Base-by-base conservation (phyloP, 2,797 vertebrate genomes). In the Enteromius thamalakanensis region DNA sequence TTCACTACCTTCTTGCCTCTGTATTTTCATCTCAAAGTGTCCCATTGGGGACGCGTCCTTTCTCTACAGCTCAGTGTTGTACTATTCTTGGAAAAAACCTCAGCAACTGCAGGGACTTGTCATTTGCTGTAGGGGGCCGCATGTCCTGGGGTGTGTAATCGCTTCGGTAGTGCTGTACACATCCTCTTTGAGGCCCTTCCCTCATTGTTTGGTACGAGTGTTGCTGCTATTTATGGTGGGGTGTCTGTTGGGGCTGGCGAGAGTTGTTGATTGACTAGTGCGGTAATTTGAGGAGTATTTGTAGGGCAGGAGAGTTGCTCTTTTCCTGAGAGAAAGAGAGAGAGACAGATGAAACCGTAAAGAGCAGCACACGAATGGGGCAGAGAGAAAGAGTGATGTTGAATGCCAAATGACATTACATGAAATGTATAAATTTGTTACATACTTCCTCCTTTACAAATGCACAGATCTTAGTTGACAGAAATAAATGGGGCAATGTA, bases 21-120 rank as follows among this genome's bases (percentile, higher is more conserved):
- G 65, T 49, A 64, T 62, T 68, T 64, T 86, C 53, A 80, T 85
- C 71, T 71, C 29, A 53, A 76, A 85, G 78, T 69, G 47, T 53
- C 81, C 80, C 76, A 40, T 11, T 21, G 75, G 81, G 68, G 32
- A 53, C 55, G 19, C 53, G 9, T 21, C 76, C 74, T 45, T 51
- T 70, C 72, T 53, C 29, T 55, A n/a, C 26, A 32, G 26, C 26
- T 51, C 49, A 51, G 37, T 83, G 19, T 55, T 69, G 53, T 29
- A 65, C 74, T 84, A 87, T 80, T 80, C 45, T 78, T 86, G 76
- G 84, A 77, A 74, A 80, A 80, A 76, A 47, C 65, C 55, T 74
- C 62, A 65, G 49, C 10, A 70, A 80, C 67, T 79, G 68, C 79
- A 79, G 67, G 77, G 85, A 78, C 80, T 79, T 80, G 84, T 87